These are phyloP conservation scores for Lutjanus erythropterus DNA, from an alignment of 2,113 vertebrate genomes.

Conservation along the genomic window DNA sequence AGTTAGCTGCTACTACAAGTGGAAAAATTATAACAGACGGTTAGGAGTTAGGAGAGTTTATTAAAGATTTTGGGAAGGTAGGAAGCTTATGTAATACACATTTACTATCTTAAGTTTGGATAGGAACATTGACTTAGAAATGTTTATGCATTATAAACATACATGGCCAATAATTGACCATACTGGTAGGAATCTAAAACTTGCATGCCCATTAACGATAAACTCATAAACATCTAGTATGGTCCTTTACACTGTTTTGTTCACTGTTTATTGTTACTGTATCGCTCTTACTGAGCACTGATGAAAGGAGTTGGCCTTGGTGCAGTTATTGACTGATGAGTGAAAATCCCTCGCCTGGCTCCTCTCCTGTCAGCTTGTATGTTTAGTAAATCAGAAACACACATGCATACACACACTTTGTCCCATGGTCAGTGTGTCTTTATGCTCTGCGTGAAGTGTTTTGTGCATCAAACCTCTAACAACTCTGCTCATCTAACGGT, in stretches of 20 bases:
- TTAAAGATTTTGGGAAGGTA: too few relatives aligned
- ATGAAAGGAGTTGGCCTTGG: slow-evolving; percentile 32
- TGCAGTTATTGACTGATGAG: slow-evolving; percentile 13
- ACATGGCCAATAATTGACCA: too few relatives aligned
- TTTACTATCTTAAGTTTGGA: too few relatives aligned
- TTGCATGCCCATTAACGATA: too few relatives aligned
- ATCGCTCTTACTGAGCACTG: background rate
- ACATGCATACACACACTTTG: background rate
- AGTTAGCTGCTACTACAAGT: too few relatives aligned
- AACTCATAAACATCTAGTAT: background rate
- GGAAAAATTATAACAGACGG: too few relatives aligned
- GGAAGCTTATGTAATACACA: too few relatives aligned
- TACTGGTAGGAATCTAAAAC: too few relatives aligned
- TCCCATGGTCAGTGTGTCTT: background rate
- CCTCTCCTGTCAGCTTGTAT: background rate
- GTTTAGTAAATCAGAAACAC: slow-evolving; percentile 10
- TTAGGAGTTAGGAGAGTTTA: too few relatives aligned
- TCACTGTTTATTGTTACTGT: background rate
- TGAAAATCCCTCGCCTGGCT: slow-evolving; percentile 5
- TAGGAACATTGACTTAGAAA: too few relatives aligned
- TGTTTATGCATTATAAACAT: too few relatives aligned
- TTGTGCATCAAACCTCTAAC: background rate
- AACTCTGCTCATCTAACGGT: background rate
- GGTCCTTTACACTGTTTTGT: background rate
- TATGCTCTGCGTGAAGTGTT: background rate